Conservation (phyloP, 2,113 vertebrate genomes). For the Paramormyrops kingsleyae region DNA sequence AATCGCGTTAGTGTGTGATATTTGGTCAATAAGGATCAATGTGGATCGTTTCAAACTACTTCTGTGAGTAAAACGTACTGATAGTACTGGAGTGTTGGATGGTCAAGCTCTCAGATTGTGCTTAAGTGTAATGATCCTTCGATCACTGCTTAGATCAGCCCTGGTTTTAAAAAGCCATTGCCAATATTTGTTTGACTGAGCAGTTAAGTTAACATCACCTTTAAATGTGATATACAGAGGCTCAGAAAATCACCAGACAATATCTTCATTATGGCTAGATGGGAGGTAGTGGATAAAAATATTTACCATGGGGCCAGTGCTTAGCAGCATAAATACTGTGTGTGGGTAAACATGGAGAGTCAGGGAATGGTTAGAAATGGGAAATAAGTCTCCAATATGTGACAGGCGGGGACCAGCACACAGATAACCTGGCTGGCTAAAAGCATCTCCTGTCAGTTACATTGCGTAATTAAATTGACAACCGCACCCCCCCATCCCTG, state of each 20-base stretch:
- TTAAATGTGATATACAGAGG: too few relatives aligned
- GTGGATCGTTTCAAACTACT: conserved; percentile 45
- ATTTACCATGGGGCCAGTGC: background rate
- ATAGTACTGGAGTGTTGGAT: background rate
- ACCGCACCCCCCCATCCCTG: conserved; percentile 36
- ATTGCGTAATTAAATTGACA: conserved; percentile 64
- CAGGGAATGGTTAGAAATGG: conserved; percentile 30
- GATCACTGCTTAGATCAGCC: background rate
- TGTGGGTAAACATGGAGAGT: background rate
- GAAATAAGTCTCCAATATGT: conserved; percentile 47
- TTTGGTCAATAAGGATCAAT: conserved; percentile 49
- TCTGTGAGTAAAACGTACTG: background rate
- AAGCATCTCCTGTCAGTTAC: conserved; percentile 61
- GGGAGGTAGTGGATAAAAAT: background rate
- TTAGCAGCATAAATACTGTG: background rate
- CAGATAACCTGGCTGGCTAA: conserved; percentile 70
- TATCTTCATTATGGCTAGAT: background rate
- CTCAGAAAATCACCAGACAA: background rate
- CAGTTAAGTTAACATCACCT: background rate
- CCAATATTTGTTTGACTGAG: background rate
- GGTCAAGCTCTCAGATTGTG: background rate
- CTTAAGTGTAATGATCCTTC: background rate
- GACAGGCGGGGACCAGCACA: conserved; percentile 50
- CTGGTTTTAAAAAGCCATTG: background rate
- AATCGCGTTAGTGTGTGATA: conserved; percentile 43